Evolutionary conservation across 64 coral and sea anemone species (phyloP).

Genomic region (Anthopleura sola): DNA sequence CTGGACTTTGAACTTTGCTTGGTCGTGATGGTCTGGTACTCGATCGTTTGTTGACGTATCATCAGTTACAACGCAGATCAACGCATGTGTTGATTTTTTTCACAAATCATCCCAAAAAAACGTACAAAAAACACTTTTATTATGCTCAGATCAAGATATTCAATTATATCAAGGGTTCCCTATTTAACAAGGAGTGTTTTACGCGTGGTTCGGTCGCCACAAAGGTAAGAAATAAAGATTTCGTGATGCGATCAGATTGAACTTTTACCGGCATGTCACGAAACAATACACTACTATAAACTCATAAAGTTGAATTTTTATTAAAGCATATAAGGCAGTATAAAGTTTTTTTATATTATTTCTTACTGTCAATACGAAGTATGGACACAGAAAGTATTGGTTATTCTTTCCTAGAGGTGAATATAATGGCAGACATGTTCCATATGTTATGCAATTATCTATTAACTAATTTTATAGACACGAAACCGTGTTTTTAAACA

Average conservation of each 20-base stretch:
- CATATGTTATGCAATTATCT: no score
- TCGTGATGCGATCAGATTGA: background rate
- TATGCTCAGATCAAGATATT: background rate
- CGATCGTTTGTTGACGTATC: slow-evolving; percentile 3
- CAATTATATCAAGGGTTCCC: background rate
- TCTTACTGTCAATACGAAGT: no score
- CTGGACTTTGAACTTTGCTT: background rate
- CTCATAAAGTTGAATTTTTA: background rate
- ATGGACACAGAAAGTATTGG: no score
- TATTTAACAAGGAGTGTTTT: background rate
- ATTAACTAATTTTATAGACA: no score
- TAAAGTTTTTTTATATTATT: background rate
- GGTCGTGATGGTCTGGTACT: background rate
- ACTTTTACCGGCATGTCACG: background rate
- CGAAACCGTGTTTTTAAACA: no score
- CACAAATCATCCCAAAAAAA: background rate
- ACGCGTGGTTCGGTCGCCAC: background rate
- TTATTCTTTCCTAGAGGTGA: background rate
- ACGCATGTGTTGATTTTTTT: background rate
- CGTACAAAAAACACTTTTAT: background rate
- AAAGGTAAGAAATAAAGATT: slow-evolving; percentile 2
- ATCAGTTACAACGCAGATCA: background rate
- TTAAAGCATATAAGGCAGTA: background rate
- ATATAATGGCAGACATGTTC: background rate
- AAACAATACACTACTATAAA: background rate